Percentiles rank a stretch among this genome's conserved stretches.
These are phyloP conservation scores for Drosophila repleta DNA, from an alignment of 1,140 invertebrate species.

Conservation along the genomic window DNA sequence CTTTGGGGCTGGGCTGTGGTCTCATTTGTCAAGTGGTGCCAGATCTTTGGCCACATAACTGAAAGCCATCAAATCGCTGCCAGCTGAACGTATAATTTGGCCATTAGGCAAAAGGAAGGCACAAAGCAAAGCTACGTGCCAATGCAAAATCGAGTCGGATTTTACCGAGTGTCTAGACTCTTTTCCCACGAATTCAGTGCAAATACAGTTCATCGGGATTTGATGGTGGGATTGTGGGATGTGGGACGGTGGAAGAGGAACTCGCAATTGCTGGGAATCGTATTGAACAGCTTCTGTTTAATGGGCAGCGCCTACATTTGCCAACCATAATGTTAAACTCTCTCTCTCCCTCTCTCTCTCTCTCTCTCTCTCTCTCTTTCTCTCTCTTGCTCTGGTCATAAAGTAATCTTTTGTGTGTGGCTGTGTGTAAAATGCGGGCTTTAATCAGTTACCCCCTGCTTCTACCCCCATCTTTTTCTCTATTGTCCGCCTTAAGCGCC, in stretches of 20 bases:
- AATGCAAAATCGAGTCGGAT: constrained; percentile 54
- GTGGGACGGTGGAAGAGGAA: background rate
- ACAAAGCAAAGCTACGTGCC: constrained; percentile 47
- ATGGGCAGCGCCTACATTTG: constrained; percentile 17
- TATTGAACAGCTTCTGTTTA: constrained; percentile 36
- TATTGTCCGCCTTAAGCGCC: constrained; percentile 1
- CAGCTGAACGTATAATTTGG: constrained; percentile 39
- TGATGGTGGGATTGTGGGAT: too few species aligned
- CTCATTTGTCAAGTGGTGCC: constrained; percentile 48
- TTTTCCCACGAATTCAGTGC: constrained; percentile 39
- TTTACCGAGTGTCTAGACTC: constrained; percentile 56
- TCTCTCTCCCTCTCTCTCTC: constrained; percentile 4
- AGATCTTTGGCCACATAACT: constrained; percentile 39
- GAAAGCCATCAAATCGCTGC: constrained; percentile 11
- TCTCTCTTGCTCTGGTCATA: constrained; percentile 19
- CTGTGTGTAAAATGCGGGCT: constrained; percentile 36
- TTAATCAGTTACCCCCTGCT: constrained; percentile 8
- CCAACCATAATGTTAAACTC: constrained; percentile 28
- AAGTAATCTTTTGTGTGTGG: constrained; percentile 24
- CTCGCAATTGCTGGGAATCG: constrained; percentile 41
- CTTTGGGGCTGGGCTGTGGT: constrained; percentile 18
- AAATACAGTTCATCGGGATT: constrained; percentile 44
- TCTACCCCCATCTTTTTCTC: constrained; percentile 10
- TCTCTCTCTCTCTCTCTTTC: background rate
- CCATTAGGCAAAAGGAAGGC: constrained; percentile 36